Base-by-base conservation (phyloP, 2,888 invertebrate species). In the Panzeria rudis region DNA sequence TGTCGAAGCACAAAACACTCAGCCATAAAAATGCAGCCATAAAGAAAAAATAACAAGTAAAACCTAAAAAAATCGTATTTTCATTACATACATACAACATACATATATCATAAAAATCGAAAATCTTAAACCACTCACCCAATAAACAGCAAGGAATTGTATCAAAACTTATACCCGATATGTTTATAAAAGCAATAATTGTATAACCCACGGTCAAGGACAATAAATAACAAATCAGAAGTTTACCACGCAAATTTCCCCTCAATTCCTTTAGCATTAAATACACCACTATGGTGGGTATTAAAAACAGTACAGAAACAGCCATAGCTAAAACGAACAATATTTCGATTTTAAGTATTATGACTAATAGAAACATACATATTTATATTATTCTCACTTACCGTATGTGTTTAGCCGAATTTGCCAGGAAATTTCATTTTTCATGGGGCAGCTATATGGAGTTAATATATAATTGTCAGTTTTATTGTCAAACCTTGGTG, bases 11-110 rank as follows among this genome's bases (percentile, higher is more conserved):
- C 94, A 96, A 96, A 20, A 96, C 95, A 90, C 96, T 96, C 89
- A 97, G 94, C 97, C 97, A 97, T 91, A 96, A 95, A 93, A 96
- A 96, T 87, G 95, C 95, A 32, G 95, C 94, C 92, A 96, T 94
- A 90, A 96, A 96, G 85, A 95, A 94, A 92, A 95, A 96, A 91
- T 96, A 95, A 69, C 86, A 68, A 1, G 79, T 64, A 50, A 80
- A 88, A 17, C 89, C 89, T 89, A 6, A 44, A 61, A 66, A 15
- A 64, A 32, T 50, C 17, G 52, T n/a, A 47, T 47, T 47, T 47
- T n/a, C 20, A 7, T 8, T 20, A 50, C 2, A 50, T 17, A 17
- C 5, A 47, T 47, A 5, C 47, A 17, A 50, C 2, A 50, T 7
- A 17, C 5, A 47, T 47, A 5, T n/a, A 7, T 4, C 6, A 44